These are phyloP conservation scores for Pelusios castaneus DNA, from an alignment of 2,113 vertebrate species.

Conservation along the genomic window DNA sequence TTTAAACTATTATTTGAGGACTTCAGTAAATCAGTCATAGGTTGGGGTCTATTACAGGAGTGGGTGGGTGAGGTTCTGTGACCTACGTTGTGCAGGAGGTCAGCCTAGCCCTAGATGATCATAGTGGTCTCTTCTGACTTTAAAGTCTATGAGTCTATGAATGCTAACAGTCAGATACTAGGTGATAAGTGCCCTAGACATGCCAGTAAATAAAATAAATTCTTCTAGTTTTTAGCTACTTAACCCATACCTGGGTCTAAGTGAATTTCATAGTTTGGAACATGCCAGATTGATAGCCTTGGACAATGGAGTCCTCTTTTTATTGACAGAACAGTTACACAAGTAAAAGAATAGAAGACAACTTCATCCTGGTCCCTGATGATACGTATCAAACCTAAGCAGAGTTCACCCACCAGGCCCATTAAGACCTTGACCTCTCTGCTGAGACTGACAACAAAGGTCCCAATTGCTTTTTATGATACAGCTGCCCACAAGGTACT, in stretches of 20 bases:
- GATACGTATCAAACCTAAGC: constrained; percentile 29
- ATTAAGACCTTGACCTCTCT: constrained; percentile 52
- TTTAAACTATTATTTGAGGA: no score
- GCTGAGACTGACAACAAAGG: constrained; percentile 48
- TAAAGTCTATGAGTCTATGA: neutral
- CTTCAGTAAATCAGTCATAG: no score
- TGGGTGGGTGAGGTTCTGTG: no score
- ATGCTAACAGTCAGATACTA: neutral
- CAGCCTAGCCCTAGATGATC: no score
- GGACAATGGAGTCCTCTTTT: neutral
- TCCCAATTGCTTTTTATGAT: constrained; percentile 44
- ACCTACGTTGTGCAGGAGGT: no score
- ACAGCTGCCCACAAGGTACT: neutral
- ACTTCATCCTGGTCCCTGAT: constrained; percentile 16
- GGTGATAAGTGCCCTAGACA: neutral
- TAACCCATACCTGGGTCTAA: neutral
- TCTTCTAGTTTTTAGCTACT: constrained; percentile 10
- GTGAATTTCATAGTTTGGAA: constrained; percentile 14
- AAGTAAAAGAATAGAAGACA: constrained; percentile 51
- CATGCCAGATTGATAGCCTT: constrained; percentile 38
- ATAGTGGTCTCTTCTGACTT: no score
- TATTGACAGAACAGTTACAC: constrained; percentile 47
- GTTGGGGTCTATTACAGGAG: no score
- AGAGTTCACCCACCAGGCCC: constrained; percentile 45
- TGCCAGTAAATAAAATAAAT: constrained; percentile 1